Percentiles rank a stretch among this genome's conserved stretches.
phyloP scores from a whole-genome alignment of 2,888 invertebrate genomes.

The Sturmia bella region DNA sequence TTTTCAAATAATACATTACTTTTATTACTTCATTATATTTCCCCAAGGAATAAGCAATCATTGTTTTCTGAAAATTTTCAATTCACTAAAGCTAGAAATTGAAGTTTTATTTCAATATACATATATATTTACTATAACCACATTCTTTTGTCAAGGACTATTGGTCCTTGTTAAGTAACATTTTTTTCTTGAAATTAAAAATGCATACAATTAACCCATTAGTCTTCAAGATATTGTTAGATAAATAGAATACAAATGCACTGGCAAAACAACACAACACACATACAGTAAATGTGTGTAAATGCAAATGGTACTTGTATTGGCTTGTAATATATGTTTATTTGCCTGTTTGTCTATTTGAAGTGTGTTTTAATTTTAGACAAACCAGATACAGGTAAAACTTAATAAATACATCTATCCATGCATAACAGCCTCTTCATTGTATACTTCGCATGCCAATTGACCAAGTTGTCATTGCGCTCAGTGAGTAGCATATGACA shows the following conservation, averaged over 20 bases:
- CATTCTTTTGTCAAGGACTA: conserved; percentile 51
- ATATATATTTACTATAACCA: conserved; percentile 2
- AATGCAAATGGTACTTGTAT: conserved; percentile 5
- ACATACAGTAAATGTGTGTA: conserved; percentile 1
- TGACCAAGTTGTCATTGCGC: no score
- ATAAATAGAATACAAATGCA: conserved; percentile 58
- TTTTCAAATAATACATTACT: no score
- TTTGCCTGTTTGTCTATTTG: conserved; percentile 32
- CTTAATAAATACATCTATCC: conserved; percentile 16
- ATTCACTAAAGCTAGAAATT: no score
- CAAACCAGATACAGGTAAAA: conserved; percentile 52
- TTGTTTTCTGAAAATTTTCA: no score
- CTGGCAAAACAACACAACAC: not conserved
- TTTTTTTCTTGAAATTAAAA: conserved; percentile 28
- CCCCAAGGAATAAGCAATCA: no score
- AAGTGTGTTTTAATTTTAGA: conserved; percentile 49
- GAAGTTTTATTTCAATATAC: no score
- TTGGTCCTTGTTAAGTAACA: conserved; percentile 44
- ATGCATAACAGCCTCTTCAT: not conserved
- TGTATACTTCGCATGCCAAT: no score
- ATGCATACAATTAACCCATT: conserved; percentile 68
- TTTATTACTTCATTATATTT: no score
- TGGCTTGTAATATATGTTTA: not conserved
- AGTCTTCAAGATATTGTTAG: conserved; percentile 65
- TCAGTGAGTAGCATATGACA: no score